phyloP scores from a whole-genome alignment of 1,140 invertebrate genomes.

The Magallana gigas region DNA sequence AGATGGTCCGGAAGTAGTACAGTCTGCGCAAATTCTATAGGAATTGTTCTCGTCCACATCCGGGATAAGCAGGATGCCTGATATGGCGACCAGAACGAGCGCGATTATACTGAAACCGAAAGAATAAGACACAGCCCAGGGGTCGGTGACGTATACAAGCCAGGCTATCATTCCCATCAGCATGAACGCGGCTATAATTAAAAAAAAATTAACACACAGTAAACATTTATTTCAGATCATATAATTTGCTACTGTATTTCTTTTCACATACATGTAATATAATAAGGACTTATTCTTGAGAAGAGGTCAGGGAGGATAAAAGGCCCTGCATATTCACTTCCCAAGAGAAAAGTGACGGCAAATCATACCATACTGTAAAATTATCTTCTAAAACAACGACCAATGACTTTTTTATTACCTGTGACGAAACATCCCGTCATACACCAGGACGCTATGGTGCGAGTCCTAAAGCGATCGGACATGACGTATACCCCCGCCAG shows the following conservation, averaged over 20 bases:
- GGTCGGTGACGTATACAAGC: conserved; percentile 16
- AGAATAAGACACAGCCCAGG: conserved; percentile 33
- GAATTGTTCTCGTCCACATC: conserved; percentile 8
- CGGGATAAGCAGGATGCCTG: conserved; percentile 17
- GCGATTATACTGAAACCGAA: conserved; percentile 23
- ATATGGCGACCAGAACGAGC: background rate
- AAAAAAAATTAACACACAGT: no score
- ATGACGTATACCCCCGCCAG: conserved; percentile 46
- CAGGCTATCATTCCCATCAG: conserved; percentile 15
- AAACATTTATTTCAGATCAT: no score
- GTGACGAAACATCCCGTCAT: conserved; percentile 20
- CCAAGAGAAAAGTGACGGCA: no score
- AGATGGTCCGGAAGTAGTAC: background rate
- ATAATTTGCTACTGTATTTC: no score
- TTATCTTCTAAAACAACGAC: background rate
- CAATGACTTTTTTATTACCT: background rate
- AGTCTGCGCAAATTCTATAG: background rate
- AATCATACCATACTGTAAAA: no score
- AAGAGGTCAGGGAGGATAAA: no score
- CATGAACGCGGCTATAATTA: background rate
- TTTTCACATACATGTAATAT: no score
- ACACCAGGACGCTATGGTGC: background rate
- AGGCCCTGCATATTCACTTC: no score
- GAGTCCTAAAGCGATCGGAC: background rate
- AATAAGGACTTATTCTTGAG: no score